These are phyloP conservation scores for Dendroctonus valens DNA, from an alignment of 1,140 invertebrate genomes.

Conservation along the genomic window DNA sequence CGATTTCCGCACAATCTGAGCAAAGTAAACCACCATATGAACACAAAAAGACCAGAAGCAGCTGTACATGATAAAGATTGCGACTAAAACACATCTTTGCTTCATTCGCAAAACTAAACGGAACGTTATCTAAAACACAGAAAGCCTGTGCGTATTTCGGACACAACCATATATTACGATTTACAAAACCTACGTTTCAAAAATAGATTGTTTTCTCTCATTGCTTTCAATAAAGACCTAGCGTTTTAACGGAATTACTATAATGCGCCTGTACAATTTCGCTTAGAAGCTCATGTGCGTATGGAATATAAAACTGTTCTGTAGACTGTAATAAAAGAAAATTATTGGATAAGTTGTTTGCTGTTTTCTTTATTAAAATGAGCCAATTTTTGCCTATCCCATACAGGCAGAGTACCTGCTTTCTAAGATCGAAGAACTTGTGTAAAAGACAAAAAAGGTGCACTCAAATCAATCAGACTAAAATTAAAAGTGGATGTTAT, in stretches of 20 bases:
- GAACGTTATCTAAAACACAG: constrained; percentile 12
- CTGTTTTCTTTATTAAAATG: neutral
- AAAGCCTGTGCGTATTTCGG: constrained; percentile 33
- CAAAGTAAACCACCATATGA: neutral
- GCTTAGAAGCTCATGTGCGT: neutral
- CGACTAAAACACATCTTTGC: constrained; percentile 18
- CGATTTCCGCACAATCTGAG: constrained; percentile 22
- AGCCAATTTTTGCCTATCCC: neutral
- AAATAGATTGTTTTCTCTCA: constrained; percentile 8
- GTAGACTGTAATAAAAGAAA: neutral
- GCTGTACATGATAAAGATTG: neutral
- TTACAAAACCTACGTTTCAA: constrained; percentile 41
- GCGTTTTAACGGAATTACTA: constrained; percentile 12
- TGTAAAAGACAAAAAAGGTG: no score
- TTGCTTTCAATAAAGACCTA: neutral
- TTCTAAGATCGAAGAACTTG: no score
- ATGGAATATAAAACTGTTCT: neutral
- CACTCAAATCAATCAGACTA: no score
- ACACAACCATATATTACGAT: constrained; percentile 40
- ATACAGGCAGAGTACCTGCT: neutral
- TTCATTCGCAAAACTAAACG: neutral
- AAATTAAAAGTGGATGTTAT: no score
- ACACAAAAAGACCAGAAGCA: neutral
- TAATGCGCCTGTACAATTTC: constrained; percentile 8
- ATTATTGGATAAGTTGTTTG: neutral